Conservation (phyloP, 2,888 invertebrate species). For the Panzeria rudis region DNA sequence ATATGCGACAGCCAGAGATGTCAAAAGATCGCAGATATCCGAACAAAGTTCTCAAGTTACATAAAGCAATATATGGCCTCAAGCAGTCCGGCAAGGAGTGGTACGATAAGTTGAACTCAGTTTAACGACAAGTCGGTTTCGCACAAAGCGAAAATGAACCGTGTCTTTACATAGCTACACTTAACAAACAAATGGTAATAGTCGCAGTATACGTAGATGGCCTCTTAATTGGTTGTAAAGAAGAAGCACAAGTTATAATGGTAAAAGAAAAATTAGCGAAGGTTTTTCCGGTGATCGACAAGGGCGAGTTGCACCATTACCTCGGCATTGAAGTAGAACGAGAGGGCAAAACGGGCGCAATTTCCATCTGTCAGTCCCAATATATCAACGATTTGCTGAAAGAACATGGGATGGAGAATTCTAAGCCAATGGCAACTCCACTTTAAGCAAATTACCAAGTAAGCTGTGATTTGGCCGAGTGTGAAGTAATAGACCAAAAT, state of each 20-base stretch:
- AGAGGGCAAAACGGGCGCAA: slow-evolving; percentile 1
- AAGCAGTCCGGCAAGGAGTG: slow-evolving; percentile 69
- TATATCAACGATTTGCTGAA: slow-evolving; percentile 16
- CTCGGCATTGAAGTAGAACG: slow-evolving; percentile 11
- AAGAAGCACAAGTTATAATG: too few relatives aligned
- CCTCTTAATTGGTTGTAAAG: too few relatives aligned
- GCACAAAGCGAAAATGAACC: too few relatives aligned
- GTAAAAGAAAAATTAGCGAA: too few relatives aligned
- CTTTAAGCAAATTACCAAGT: background rate
- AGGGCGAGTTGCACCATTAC: too few relatives aligned
- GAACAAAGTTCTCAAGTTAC: slow-evolving; percentile 14
- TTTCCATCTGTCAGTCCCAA: slow-evolving; percentile 9
- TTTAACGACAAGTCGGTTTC: background rate
- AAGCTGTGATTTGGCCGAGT: background rate
- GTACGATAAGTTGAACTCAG: slow-evolving; percentile 54
- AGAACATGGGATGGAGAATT: background rate
- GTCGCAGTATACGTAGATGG: too few relatives aligned
- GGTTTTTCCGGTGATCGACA: too few relatives aligned
- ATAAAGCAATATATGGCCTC: slow-evolving; percentile 28
- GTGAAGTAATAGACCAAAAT: background rate
- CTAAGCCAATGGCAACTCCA: background rate
- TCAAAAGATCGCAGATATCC: background rate
- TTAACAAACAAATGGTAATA: too few relatives aligned
- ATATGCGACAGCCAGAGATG: slow-evolving; percentile 52
- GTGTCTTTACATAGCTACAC: too few relatives aligned